Evolutionary conservation across 1,140 invertebrate species (phyloP), one percentile per base, ranked within the genome.

Genomic region (Galleria mellonella): DNA sequence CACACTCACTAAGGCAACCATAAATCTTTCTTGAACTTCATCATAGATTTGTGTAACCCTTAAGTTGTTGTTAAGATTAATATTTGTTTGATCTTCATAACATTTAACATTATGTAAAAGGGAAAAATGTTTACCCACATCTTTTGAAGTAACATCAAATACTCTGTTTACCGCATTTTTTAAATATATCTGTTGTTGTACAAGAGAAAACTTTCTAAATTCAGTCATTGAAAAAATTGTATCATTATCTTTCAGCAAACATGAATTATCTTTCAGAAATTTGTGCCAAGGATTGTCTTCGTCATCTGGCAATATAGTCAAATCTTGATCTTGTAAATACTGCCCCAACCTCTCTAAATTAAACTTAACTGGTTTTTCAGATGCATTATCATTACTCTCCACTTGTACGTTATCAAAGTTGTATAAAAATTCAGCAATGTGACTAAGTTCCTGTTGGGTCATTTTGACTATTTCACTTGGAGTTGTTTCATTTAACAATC

Each of bases 271-370:
- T 28, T 89, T 73, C 0, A 96, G 70, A 66, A 97, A 93, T 53
- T 91, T 87, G 29, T 92, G 88, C 96, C 96, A 98, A n/a, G 91
- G 88, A 73, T 92, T 91, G 23, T 87, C 84, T 4, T 87, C 85
- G 58, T 89, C 88, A 46, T 91, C 87, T 1, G 90, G 87, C 6
- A 91, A 87, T 59, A 92, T 91, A 7, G 88, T 89, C 23, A 96
- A 76, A 38, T 89, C 82, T 47, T 86, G 69, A 65, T 91, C 88
- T 46, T 92, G 90, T 35, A 98, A 86, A 87, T 98, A 98, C 76
- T 98, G 94, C 0, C 96, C 96, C 39, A 98, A 89, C 66, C 93
- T 91, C 86, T 98, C 96, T 54, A 98, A 82, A 77, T 95, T 93
- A 72, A 96, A 90, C 75, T 90, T 90, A 28, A 88, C 87, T 62